Evolutionary conservation across 2,113 vertebrate genomes (phyloP).

Genomic region (Halichoeres trimaculatus): DNA sequence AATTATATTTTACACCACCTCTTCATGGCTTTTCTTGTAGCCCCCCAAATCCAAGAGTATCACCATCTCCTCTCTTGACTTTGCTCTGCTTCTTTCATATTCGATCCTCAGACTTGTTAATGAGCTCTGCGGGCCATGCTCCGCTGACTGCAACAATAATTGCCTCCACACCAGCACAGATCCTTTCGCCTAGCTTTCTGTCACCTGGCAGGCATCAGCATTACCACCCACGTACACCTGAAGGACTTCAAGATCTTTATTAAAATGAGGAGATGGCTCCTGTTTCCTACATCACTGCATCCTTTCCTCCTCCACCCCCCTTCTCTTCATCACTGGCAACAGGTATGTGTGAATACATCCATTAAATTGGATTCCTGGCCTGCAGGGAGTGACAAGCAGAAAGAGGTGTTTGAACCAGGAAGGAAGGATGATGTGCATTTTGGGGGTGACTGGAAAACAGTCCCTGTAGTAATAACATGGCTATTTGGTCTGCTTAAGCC

Average conservation of each 20-base stretch:
- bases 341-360: constrained; percentile 78
- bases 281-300: constrained; percentile 62
- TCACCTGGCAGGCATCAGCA: constrained; percentile 31
- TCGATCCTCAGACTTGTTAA: constrained; percentile 38
- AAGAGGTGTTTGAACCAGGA: constrained; percentile 66
- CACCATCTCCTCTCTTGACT: constrained; percentile 13
- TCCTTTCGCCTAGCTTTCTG: constrained; percentile 48
- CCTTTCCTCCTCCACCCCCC: constrained; percentile 10
- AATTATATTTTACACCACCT: not conserved
- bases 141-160: constrained; percentile 49
- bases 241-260: constrained; percentile 72
- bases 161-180: constrained; percentile 48
- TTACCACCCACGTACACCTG: constrained; percentile 50
- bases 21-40: not conserved
- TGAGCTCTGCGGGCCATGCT: constrained; percentile 54
- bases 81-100: constrained; percentile 18
- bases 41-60: constrained; percentile 1
- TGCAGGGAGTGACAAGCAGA: constrained; percentile 70
- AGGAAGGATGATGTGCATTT: constrained; percentile 69
- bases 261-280: constrained; percentile 70
- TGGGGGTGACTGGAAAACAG: constrained; percentile 57
- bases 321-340: constrained; percentile 64
- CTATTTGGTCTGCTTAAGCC: constrained; percentile 72
- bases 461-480: constrained; percentile 69
- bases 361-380: constrained; percentile 82